A percentile compares a stretch with the other conserved stretches of the same genome.
Conservation (phyloP, 2,797 vertebrate genomes). For the Tenualosa thibaudeaui region DNA sequence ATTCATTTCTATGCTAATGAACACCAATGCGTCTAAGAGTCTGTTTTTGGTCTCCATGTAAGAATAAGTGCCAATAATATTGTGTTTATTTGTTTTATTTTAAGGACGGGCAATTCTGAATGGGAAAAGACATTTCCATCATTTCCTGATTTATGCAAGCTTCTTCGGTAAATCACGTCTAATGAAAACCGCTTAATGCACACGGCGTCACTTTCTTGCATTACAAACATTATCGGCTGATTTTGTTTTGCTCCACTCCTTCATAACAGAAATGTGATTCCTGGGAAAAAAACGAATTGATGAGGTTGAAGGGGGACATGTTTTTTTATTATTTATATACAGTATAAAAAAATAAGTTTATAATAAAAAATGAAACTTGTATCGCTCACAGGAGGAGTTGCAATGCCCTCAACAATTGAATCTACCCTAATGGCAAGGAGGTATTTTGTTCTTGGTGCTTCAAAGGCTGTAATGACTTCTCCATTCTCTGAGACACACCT, state of each 20-base stretch:
- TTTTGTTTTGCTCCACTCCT: not conserved
- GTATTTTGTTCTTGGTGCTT: slow-evolving; percentile 8
- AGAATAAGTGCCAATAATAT: slow-evolving; percentile 76
- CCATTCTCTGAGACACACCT: slow-evolving; percentile 1
- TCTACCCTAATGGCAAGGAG: not conserved
- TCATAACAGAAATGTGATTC: not conserved
- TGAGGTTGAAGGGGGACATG: not conserved
- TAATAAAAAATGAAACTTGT: not conserved
- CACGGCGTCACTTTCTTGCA: not conserved
- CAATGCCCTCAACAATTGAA: not conserved
- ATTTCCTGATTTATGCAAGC: slow-evolving; percentile 44
- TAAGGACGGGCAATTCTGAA: slow-evolving; percentile 61
- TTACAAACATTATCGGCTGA: slow-evolving; percentile 10
- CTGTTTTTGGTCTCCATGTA: slow-evolving; percentile 67
- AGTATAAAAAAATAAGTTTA: not conserved
- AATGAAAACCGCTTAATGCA: not conserved
- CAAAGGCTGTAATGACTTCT: slow-evolving; percentile 3
- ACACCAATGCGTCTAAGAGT: slow-evolving; percentile 72
- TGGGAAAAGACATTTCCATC: slow-evolving; percentile 67
- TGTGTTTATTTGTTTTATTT: slow-evolving; percentile 68
- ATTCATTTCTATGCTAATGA: slow-evolving; percentile 86
- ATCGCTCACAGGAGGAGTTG: not conserved
- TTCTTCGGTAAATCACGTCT: not conserved
- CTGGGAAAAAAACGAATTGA: not conserved
- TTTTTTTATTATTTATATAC: not conserved